Conservation (phyloP, 1,140 invertebrate genomes). For the Bilobella aurantiaca region DNA sequence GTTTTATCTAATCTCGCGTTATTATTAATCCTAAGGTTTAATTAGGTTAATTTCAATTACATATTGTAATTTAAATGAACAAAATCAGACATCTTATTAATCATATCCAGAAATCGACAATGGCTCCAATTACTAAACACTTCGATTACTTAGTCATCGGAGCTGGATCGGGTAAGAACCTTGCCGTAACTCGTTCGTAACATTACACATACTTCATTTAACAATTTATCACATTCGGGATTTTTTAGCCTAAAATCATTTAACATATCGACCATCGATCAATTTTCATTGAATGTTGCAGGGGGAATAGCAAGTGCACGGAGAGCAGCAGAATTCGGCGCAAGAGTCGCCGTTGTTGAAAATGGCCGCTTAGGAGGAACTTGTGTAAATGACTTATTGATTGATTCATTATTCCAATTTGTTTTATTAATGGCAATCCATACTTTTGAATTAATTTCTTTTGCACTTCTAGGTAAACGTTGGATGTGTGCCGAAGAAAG, state of each 20-base stretch:
- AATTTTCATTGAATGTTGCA: not conserved
- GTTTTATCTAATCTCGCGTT: too few species aligned
- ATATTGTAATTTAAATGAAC: too few species aligned
- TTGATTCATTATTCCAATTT: too few species aligned
- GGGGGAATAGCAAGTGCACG: not conserved
- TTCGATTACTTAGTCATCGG: constrained; percentile 5
- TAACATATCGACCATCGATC: not conserved
- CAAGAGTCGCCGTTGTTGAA: not conserved
- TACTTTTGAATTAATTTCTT: not conserved
- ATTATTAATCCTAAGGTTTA: too few species aligned
- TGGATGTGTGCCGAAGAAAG: constrained; percentile 1
- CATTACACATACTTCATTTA: too few species aligned
- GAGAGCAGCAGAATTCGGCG: not conserved
- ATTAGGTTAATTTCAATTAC: too few species aligned
- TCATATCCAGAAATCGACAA: too few species aligned
- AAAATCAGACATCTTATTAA: too few species aligned
- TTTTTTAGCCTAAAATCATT: too few species aligned
- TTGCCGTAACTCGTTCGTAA: too few species aligned
- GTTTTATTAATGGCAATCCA: too few species aligned
- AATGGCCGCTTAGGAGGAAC: not conserved
- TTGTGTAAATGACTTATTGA: constrained; percentile 4
- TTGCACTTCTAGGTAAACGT: not conserved
- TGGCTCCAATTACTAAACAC: not conserved
- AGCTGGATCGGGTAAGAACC: not conserved
- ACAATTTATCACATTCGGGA: too few species aligned